These are phyloP conservation scores for Epinephelus moara DNA, from an alignment of 2,113 vertebrate species.

Conservation along the genomic window DNA sequence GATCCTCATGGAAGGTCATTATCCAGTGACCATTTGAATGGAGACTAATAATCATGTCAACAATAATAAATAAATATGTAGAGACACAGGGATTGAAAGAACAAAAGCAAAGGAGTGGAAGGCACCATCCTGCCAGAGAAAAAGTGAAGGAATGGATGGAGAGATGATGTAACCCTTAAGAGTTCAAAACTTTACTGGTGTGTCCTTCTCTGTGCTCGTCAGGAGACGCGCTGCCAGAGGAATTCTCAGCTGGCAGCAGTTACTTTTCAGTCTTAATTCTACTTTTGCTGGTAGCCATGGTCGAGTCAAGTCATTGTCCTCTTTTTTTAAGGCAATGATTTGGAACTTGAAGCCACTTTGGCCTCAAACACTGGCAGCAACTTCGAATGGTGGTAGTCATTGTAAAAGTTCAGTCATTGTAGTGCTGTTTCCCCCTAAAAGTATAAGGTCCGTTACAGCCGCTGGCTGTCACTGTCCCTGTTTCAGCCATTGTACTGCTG, in stretches of 20 bases:
- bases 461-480: rapidly evolving
- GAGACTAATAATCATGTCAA: constrained; percentile 72
- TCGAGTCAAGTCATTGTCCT: constrained; percentile 9
- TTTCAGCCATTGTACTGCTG: constrained; percentile 95
- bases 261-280: constrained; percentile 6
- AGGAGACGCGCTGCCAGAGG: constrained; percentile 4
- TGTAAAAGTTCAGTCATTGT: constrained; percentile 2
- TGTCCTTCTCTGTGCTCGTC: constrained; percentile 32
- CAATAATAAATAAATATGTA: constrained; percentile 87
- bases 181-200: constrained; percentile 11
- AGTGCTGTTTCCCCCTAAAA: constrained; percentile 7
- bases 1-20: constrained; percentile 81
- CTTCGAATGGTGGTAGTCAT: background rate
- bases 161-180: constrained; percentile 41
- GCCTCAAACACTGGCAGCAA: constrained; percentile 4
- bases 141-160: constrained; percentile 40
- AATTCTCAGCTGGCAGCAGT: constrained; percentile 28
- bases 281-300: background rate
- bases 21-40: constrained; percentile 80
- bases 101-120: constrained; percentile 41
- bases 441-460: background rate
- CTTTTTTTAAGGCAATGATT: constrained; percentile 13
- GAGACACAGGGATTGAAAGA: constrained; percentile 59
- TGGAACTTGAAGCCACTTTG: constrained; percentile 5
- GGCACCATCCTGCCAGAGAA: constrained; percentile 52